These are phyloP conservation scores for Buathra laborator DNA, from an alignment of 2,888 invertebrate genomes.

Conservation along the genomic window DNA sequence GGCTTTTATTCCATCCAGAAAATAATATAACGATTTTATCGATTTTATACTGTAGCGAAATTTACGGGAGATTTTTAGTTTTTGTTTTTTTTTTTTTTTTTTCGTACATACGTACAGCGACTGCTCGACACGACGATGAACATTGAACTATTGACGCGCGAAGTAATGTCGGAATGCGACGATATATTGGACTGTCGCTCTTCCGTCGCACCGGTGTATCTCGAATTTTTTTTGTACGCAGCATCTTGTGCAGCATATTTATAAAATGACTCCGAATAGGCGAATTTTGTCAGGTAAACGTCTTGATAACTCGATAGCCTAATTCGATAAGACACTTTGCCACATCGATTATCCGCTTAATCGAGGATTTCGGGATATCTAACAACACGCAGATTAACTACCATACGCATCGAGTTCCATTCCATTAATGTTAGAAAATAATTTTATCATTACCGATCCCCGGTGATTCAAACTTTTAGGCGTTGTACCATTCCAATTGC, in stretches of 20 bases:
- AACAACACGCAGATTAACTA: background rate
- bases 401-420: conserved; percentile 64
- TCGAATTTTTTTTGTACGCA: conserved; percentile 12
- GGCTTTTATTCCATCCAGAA: conserved; percentile 68
- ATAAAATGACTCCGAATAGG: conserved; percentile 20
- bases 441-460: conserved; percentile 20
- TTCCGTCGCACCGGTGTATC: conserved; percentile 13
- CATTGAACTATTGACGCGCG: background rate
- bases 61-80: conserved; percentile 29
- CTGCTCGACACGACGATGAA: conserved; percentile 17
- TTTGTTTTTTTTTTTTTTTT: conserved; percentile 7
- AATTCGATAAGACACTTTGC: background rate
- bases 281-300: background rate
- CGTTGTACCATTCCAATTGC: conserved; percentile 69
- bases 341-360: conserved; percentile 7
- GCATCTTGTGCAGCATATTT: background rate
- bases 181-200: conserved; percentile 25
- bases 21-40: conserved; percentile 53
- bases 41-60: conserved; percentile 27
- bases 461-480: conserved; percentile 48
- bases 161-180: background rate
- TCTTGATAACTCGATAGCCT: conserved; percentile 16
- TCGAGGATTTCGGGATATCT: background rate
- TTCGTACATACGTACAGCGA: conserved; percentile 22
- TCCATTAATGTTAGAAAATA: conserved; percentile 56